Base-by-base conservation (phyloP, 2,797 vertebrate genomes). In the Garrulus glandarius region DNA sequence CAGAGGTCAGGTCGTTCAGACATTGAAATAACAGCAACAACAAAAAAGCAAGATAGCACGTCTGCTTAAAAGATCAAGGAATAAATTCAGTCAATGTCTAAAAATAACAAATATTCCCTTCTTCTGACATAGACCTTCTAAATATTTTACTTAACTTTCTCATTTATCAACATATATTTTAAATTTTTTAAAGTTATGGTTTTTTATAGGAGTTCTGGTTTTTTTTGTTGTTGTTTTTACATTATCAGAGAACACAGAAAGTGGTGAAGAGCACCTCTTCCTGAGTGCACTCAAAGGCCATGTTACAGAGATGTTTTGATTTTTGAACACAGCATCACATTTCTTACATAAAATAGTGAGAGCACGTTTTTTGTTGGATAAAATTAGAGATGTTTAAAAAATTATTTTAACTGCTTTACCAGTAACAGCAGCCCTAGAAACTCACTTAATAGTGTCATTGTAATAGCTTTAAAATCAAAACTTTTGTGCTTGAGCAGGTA, bases 141-240 rank as follows among this genome's bases (percentile, higher is more conserved):
- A 77, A 65, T 1, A 46, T 75, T 91, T 89, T 64, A 55, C 13
- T 70, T 68, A n/a, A 74, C 16, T 53, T 92, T 39, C 37, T 32
- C 76, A 27, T 13, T 68, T 64, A 82, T 36, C 5, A 55, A 6
- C 13, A 5, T 8, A 12, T 60, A 78, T 75, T 76, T 87, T 19
- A 34, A 81, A 12, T 4, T 55, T 55, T 65, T 11, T 9, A 23
- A 92, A 69, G 24, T 27, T 0, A 2, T 53, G 4, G 0, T 52
- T 94, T 67, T 47, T 75, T 5, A n/a, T 49, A 12, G 34, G 18
- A 67, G 6, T 76, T 59, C 29, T 65, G 11, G 3, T 1, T 0
- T 29, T 41, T 64, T 64, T 15, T 39, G n/a, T n/a, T n/a, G n/a
- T 26, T 29, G 16, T 46, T 84, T 87, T 68, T 52, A 17, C 21